Evolutionary conservation across 2,888 invertebrate genomes (phyloP).

Genomic region (Eupithecia dodoneata): DNA sequence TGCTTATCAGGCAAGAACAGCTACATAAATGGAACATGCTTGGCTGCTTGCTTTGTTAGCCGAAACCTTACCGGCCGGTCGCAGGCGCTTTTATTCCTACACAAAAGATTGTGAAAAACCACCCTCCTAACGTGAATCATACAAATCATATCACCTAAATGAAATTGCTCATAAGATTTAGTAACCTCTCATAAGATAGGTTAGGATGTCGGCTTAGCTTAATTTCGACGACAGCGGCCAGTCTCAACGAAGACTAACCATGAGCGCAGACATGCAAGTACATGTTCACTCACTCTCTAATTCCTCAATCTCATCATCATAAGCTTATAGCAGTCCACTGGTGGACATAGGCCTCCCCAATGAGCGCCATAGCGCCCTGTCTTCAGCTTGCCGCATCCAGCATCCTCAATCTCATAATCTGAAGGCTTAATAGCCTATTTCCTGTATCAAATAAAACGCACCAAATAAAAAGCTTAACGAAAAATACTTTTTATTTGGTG

Average conservation of each 20-base stretch:
- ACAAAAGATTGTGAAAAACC: not conserved
- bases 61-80: not conserved
- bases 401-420: no score
- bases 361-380: no score
- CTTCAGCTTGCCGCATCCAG: no score
- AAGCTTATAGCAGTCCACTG: no score
- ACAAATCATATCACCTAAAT: not conserved
- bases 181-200: not conserved
- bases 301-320: no score
- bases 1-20: not conserved
- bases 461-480: not conserved
- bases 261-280: not conserved
- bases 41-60: not conserved
- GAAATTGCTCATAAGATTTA: not conserved
- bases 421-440: no score
- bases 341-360: no score
- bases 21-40: not conserved
- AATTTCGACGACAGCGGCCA: not conserved
- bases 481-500: not conserved
- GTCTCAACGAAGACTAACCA: not conserved
- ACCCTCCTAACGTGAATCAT: not conserved
- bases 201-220: not conserved
- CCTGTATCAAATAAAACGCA: no score
- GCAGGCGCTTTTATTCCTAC: not conserved
- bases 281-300: no score